Evolutionary conservation across 2,797 vertebrate species (phyloP), one percentile per base, ranked within the genome.

Genomic region (Sebastes taczanowskii): DNA sequence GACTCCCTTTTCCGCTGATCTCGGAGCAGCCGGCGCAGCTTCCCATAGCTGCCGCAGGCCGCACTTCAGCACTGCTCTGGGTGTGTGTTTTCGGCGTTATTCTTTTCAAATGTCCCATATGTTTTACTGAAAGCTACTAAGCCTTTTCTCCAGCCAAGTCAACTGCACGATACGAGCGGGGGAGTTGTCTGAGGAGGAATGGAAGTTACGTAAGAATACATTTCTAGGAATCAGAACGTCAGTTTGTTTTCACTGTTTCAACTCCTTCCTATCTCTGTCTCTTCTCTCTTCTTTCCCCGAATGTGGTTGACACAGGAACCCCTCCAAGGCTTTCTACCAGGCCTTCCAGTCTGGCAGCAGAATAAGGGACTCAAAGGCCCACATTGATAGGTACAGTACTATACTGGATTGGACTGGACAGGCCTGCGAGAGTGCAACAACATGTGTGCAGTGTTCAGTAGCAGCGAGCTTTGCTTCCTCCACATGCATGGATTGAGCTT

Each of bases 251-350:
- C 78, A 72, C 80, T 86, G 81, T 92, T 82, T 91, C 78, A 91
- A 69, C 84, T 89, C 82, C 78, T 86, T 80, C 56, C 80, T 86
- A 73, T 84, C 72, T 87, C 78, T 91, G n/a, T 91, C 80, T 85
- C 73, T 77, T 89, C 77, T 91, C 80, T 83, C 68, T 88, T 30
- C 25, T 58, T 83, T 84, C 76, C 90, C 94, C 92, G 80, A 95
- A 93, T 95, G 91, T 95, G 95, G 96, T 94, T 96, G 89, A 95
- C 95, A 87, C 97, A 99, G 98, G 98, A 99, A 99, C 95, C 98
- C 98, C 88, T 99, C 98, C 95, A 91, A 96, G 89, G 97, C 97
- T 94, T 99, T 99, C 97, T 99, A 97, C 96, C 97, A 97, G 96
- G 97, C 97, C 94, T 99, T 99, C 97, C 96, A 97, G 96, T 93